Percentiles rank a stretch among this genome's conserved stretches.
Evolutionary conservation across 2,113 vertebrate species (phyloP).

Genomic region (Malurus alboscapulatus): DNA sequence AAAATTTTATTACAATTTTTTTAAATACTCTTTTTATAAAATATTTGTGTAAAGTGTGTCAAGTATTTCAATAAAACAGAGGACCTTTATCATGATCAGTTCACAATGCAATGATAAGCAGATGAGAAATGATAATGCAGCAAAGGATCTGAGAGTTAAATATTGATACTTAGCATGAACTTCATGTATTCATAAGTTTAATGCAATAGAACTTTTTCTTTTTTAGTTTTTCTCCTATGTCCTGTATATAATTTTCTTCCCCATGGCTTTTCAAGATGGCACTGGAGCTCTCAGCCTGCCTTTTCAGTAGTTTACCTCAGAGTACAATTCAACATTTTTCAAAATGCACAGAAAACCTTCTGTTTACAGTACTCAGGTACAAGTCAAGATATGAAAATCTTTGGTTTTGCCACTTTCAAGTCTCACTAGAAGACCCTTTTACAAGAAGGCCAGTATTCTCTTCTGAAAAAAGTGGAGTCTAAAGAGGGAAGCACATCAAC

Average conservation of each 20-base stretch:
- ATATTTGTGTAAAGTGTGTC: neutral
- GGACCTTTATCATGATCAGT: neutral
- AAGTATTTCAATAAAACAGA: neutral
- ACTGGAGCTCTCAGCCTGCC: neutral
- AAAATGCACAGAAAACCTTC: neutral
- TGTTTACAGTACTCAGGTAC: neutral
- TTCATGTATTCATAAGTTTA: neutral
- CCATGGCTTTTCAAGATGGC: neutral
- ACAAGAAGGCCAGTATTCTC: neutral
- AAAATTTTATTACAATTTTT: neutral
- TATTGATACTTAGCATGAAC: neutral
- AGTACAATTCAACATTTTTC: neutral
- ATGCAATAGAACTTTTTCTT: neutral
- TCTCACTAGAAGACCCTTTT: neutral
- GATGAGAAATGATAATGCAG: neutral
- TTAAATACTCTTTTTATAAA: neutral
- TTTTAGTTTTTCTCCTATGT: neutral
- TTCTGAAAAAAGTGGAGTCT: neutral
- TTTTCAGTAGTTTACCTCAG: neutral
- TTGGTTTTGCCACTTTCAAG: neutral
- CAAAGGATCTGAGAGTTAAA: neutral
- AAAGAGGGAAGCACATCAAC: neutral
- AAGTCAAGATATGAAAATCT: neutral
- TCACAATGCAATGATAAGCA: neutral
- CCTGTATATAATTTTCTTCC: neutral